Conservation (phyloP, 2,888 invertebrate species). For the Argyresthia albistria region DNA sequence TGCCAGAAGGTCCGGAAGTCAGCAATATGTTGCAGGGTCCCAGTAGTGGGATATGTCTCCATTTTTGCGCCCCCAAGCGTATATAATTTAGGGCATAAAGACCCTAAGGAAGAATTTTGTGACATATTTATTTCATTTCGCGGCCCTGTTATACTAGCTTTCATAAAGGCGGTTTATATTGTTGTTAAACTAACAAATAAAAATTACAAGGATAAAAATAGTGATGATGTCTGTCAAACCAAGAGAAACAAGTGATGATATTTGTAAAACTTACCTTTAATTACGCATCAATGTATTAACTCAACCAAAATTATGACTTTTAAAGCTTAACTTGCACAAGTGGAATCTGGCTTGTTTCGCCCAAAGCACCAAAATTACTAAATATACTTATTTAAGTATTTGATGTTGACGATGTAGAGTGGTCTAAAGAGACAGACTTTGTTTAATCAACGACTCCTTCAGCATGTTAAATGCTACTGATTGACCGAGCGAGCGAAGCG, state of each 20-base stretch:
- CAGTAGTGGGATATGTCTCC: conserved; percentile 60
- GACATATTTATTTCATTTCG: conserved; percentile 53
- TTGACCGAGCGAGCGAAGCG: too few relatives aligned
- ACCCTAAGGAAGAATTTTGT: conserved; percentile 54
- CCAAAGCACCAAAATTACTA: too few relatives aligned
- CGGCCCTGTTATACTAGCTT: conserved; percentile 15
- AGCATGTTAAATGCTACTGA: neutral
- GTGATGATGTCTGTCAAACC: neutral
- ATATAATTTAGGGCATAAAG: conserved; percentile 65
- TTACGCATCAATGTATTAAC: too few relatives aligned
- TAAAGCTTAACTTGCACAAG: too few relatives aligned
- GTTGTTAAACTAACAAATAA: too few relatives aligned
- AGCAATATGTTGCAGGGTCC: conserved; percentile 23
- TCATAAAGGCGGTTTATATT: too few relatives aligned
- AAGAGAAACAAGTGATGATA: neutral
- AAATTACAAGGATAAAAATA: too few relatives aligned
- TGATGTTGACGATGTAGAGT: too few relatives aligned
- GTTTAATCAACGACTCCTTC: neutral
- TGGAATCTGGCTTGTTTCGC: too few relatives aligned
- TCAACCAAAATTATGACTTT: too few relatives aligned
- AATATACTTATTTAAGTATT: neutral
- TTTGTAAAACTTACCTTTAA: neutral
- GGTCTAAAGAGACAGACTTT: neutral
- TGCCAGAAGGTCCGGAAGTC: too few relatives aligned
- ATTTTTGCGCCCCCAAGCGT: conserved; percentile 54